phyloP scores from a whole-genome alignment of 2,113 vertebrate genomes.

The Trinectes maculatus region DNA sequence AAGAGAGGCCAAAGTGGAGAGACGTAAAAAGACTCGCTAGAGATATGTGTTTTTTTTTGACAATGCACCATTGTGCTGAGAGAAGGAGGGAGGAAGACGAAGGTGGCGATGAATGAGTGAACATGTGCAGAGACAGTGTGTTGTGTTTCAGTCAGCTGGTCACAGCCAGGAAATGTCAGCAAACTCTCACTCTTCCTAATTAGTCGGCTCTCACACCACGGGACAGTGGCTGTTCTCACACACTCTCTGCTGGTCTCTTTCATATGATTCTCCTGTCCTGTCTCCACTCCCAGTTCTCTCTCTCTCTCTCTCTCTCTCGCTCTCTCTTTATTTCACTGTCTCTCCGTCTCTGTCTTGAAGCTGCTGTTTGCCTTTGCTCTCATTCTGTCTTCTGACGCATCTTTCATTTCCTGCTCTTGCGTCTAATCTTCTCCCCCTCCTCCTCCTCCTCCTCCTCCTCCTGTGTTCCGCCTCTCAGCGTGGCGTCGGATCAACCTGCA shows the following conservation, averaged over 20 bases:
- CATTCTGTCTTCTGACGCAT: slow-evolving; percentile 48
- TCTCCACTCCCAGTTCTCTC: slow-evolving; percentile 39
- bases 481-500: slow-evolving; percentile 29
- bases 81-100: slow-evolving; percentile 24
- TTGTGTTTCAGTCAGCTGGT: slow-evolving; percentile 54
- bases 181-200: slow-evolving; percentile 62
- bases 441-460: slow-evolving; percentile 34
- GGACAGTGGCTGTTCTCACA: slow-evolving; percentile 49
- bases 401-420: slow-evolving; percentile 45
- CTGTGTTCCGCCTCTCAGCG: not conserved
- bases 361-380: slow-evolving; percentile 49
- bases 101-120: slow-evolving; percentile 30
- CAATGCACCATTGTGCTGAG: slow-evolving; percentile 11
- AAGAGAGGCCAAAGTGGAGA: slow-evolving; percentile 33
- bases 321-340: slow-evolving; percentile 11
- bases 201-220: slow-evolving; percentile 60
- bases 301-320: slow-evolving; percentile 18
- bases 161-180: slow-evolving; percentile 54
- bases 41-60: slow-evolving; percentile 10
- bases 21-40: slow-evolving; percentile 36
- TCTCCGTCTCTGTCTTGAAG: slow-evolving; percentile 33
- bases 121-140: slow-evolving; percentile 12
- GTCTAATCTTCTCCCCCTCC: slow-evolving; percentile 32
- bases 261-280: slow-evolving; percentile 38
- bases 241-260: slow-evolving; percentile 36